Evolutionary conservation across 2,888 invertebrate genomes (phyloP).

Genomic region (Chydorus sphaericus): DNA sequence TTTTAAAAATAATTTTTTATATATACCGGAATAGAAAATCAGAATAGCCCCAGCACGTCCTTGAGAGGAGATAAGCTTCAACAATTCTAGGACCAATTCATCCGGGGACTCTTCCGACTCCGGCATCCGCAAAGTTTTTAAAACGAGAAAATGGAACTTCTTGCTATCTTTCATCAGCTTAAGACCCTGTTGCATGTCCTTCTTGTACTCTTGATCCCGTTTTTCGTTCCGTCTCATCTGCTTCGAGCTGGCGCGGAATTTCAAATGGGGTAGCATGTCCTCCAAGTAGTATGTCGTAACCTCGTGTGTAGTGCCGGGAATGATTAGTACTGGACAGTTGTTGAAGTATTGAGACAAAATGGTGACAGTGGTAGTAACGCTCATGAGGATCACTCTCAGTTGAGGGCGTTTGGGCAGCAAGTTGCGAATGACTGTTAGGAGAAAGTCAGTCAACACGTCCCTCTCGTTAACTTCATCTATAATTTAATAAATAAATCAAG

Average conservation of each 20-base stretch:
- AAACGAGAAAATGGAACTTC: slow-evolving; percentile 41
- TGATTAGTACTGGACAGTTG: slow-evolving; percentile 56
- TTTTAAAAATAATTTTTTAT: slow-evolving; percentile 26
- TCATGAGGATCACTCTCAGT: slow-evolving; percentile 81
- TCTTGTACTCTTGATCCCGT: slow-evolving; percentile 23
- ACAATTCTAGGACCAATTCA: slow-evolving; percentile 47
- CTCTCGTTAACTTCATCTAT: slow-evolving; percentile 90
- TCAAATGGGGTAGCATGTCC: slow-evolving; percentile 48
- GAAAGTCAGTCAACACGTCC: slow-evolving; percentile 65
- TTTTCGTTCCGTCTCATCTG: no score
- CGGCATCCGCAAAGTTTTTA: slow-evolving; percentile 44
- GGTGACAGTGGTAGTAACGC: slow-evolving; percentile 79
- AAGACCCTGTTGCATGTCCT: slow-evolving; percentile 31
- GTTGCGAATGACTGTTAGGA: slow-evolving; percentile 67
- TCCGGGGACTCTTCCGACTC: slow-evolving; percentile 52
- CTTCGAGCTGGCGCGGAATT: slow-evolving; percentile 14
- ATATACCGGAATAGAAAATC: slow-evolving; percentile 58
- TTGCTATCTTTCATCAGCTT: slow-evolving; percentile 28
- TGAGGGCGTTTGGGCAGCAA: slow-evolving; percentile 42
- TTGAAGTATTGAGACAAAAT: slow-evolving; percentile 60
- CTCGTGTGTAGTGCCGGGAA: slow-evolving; percentile 74
- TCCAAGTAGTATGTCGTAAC: slow-evolving; percentile 68
- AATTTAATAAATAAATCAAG: no score
- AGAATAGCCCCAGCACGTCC: slow-evolving; percentile 62
- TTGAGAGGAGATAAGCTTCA: slow-evolving; percentile 46